These are phyloP conservation scores for Ectropis crepuscularia DNA, from an alignment of 2,888 invertebrate species.

Conservation along the genomic window DNA sequence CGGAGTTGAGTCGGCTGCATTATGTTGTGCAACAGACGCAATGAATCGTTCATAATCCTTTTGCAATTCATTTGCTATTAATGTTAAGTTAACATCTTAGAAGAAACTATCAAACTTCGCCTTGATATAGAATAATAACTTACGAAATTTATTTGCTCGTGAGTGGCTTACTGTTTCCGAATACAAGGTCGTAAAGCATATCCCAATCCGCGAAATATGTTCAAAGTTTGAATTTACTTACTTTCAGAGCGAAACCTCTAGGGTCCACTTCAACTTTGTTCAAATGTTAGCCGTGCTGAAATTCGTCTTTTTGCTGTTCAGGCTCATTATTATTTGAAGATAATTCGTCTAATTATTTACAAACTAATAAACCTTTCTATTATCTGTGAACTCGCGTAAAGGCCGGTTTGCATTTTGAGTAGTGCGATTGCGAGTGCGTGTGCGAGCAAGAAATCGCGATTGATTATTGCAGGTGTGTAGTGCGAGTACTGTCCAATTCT, in stretches of 20 bases:
- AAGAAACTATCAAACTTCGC: too few species aligned
- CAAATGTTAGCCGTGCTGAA: neutral
- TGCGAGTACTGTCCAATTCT: too few species aligned
- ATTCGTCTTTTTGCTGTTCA: neutral
- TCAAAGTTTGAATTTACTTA: neutral
- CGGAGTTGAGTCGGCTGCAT: conserved; percentile 7
- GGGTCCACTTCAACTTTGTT: neutral
- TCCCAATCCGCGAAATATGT: neutral
- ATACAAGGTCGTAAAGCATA: too few species aligned
- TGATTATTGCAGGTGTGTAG: too few species aligned
- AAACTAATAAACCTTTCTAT: neutral
- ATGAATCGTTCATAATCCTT: conserved; percentile 1
- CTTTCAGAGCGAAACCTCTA: neutral
- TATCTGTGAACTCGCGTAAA: neutral
- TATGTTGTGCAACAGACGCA: conserved; percentile 12
- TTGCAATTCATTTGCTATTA: conserved; percentile 2
- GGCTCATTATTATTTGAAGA: neutral
- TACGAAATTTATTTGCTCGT: too few species aligned
- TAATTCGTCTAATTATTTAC: neutral
- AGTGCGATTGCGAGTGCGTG: too few species aligned
- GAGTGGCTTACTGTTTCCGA: too few species aligned
- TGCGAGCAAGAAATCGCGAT: too few species aligned
- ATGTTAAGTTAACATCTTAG: neutral
- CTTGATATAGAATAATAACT: too few species aligned
- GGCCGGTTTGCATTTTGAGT: too few species aligned